phyloP scores from a whole-genome alignment of 2,888 invertebrate genomes.

The Tillus elongatus region DNA sequence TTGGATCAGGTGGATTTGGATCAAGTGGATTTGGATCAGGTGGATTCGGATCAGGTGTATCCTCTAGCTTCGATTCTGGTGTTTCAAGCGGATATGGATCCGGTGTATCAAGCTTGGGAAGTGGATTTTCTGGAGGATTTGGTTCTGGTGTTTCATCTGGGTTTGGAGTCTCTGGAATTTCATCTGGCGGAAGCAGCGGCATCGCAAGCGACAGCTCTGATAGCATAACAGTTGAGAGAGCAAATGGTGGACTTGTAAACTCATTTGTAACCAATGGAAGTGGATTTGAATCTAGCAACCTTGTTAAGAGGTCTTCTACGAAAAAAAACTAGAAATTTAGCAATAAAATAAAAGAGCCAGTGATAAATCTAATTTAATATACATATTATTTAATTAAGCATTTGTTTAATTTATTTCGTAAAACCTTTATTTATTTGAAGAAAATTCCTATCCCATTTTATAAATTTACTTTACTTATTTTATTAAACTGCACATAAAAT shows the following conservation, averaged over 20 bases:
- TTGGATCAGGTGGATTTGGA: not conserved
- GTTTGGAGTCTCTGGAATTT: conserved; percentile 5
- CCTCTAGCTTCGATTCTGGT: no score
- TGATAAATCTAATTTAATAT: no score
- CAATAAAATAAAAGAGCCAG: no score
- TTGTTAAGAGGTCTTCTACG: not conserved
- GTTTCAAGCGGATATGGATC: conserved; percentile 7
- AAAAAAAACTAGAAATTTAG: no score
- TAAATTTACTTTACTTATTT: no score
- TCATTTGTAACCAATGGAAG: not conserved
- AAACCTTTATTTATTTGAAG: no score
- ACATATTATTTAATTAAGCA: no score
- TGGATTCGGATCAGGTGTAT: not conserved
- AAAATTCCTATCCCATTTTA: no score
- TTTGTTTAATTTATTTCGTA: no score
- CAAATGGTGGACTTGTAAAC: no score
- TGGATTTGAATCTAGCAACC: not conserved
- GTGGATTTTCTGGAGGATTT: not conserved
- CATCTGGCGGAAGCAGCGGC: conserved; percentile 7
- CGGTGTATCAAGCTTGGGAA: conserved; percentile 11
- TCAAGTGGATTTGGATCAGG: not conserved
- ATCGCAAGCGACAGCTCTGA: not conserved
- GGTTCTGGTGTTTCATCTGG: conserved; percentile 1
- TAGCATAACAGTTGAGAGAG: not conserved
- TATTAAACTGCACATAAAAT: no score